Evolutionary conservation across 2,113 vertebrate genomes (phyloP).

Genomic region (Alethe diademata): DNA sequence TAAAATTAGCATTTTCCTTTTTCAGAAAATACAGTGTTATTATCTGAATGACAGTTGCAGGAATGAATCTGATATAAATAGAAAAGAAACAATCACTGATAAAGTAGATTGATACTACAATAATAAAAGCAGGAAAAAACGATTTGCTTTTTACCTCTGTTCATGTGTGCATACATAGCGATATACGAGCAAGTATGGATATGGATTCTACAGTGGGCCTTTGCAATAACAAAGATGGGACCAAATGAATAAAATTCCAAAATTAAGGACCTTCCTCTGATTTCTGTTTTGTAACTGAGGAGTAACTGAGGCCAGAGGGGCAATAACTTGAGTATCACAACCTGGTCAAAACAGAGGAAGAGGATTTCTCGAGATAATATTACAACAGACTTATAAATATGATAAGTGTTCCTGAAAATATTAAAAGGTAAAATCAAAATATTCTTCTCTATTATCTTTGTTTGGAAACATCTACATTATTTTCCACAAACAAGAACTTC

Average conservation of each 20-base stretch:
- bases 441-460: not conserved
- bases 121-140: not conserved
- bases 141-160: not conserved
- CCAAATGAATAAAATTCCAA: not conserved
- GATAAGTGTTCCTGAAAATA: not conserved
- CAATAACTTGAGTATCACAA: not conserved
- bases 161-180: not conserved
- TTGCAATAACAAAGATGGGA: not conserved
- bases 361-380: not conserved
- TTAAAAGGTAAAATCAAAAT: not conserved
- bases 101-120: not conserved
- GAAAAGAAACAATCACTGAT: not conserved
- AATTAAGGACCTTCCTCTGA: not conserved
- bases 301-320: not conserved
- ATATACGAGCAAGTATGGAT: not conserved
- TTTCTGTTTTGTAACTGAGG: not conserved
- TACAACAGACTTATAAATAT: not conserved
- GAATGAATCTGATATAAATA: not conserved
- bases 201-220: not conserved
- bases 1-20: conserved; percentile 29
- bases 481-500: not conserved
- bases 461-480: not conserved
- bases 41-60: conserved; percentile 4
- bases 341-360: not conserved
- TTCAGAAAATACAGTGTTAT: conserved; percentile 23